Evolutionary conservation across 2,113 vertebrate genomes (phyloP).

Genomic region (Paedocypris sp.): DNA sequence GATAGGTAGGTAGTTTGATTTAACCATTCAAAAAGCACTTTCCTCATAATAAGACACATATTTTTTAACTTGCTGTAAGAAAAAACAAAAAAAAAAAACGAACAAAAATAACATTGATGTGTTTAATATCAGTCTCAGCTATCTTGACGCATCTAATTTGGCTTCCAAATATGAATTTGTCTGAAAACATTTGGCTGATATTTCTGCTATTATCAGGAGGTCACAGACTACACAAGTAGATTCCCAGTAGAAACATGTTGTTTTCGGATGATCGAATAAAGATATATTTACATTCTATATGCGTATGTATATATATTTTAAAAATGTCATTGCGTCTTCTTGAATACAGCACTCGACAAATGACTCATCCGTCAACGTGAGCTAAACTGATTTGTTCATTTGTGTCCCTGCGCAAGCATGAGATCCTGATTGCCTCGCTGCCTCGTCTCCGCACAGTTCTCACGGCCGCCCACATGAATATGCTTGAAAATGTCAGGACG

Average conservation of each 20-base stretch:
- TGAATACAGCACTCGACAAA: constrained; percentile 12
- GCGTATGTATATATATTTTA: no score
- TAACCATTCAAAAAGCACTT: no score
- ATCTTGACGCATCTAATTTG: neutral
- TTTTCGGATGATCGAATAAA: constrained; percentile 6
- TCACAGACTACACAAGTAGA: neutral
- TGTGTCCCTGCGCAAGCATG: neutral
- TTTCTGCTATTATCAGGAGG: neutral
- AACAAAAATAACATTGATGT: no score
- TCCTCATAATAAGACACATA: no score
- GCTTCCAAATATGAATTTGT: neutral
- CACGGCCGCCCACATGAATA: neutral
- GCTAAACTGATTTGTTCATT: constrained; percentile 22
- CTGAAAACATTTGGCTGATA: neutral
- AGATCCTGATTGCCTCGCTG: constrained; percentile 19
- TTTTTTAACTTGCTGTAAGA: no score
- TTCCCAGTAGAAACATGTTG: constrained; percentile 1
- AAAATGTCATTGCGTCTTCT: neutral
- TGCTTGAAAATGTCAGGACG: constrained; percentile 4
- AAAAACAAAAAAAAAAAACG: no score
- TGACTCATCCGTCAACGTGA: constrained; percentile 17
- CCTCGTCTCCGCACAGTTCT: constrained; percentile 1
- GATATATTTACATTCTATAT: no score
- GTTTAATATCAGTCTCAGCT: no score
- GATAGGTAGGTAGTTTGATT: no score